These are phyloP conservation scores for Cyclopterus lumpus DNA, from an alignment of 2,797 vertebrate genomes.

Conservation along the genomic window DNA sequence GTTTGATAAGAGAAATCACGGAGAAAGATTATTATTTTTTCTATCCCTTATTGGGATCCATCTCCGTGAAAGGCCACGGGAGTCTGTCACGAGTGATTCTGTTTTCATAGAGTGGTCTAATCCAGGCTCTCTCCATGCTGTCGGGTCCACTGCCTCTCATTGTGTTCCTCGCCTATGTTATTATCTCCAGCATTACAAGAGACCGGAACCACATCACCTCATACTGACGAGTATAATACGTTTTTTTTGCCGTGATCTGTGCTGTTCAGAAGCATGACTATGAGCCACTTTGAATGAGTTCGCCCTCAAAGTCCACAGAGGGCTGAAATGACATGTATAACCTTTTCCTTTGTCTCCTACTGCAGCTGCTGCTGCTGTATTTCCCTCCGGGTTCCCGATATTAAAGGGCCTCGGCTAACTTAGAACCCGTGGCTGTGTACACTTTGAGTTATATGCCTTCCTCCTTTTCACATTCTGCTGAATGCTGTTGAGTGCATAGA, in stretches of 20 bases:
- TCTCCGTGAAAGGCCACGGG: constrained; percentile 68
- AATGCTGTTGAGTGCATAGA: not conserved
- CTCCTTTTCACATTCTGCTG: not conserved
- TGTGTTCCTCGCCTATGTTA: constrained; percentile 69
- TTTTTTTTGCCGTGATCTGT: constrained; percentile 48
- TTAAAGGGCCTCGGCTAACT: constrained; percentile 26
- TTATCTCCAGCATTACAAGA: constrained; percentile 72
- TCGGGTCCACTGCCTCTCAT: constrained; percentile 70
- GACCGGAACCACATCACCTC: constrained; percentile 56
- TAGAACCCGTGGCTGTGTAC: constrained; percentile 9
- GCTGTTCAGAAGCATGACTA: constrained; percentile 56
- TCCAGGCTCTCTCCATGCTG: constrained; percentile 66
- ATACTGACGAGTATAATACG: constrained; percentile 58
- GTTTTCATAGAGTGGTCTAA: constrained; percentile 75
- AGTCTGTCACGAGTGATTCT: constrained; percentile 67
- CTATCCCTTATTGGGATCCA: constrained; percentile 59
- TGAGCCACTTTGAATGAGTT: constrained; percentile 69
- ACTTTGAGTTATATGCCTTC: not conserved
- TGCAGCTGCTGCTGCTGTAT: constrained; percentile 54
- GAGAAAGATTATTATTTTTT: constrained; percentile 55
- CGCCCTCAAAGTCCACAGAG: constrained; percentile 55
- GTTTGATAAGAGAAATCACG: constrained; percentile 76
- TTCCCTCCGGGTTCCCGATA: constrained; percentile 52
- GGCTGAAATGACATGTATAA: constrained; percentile 76
- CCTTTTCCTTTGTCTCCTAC: constrained; percentile 59